These are phyloP conservation scores for Corythoichthys intestinalis DNA, from an alignment of 2,113 vertebrate genomes.

Conservation along the genomic window DNA sequence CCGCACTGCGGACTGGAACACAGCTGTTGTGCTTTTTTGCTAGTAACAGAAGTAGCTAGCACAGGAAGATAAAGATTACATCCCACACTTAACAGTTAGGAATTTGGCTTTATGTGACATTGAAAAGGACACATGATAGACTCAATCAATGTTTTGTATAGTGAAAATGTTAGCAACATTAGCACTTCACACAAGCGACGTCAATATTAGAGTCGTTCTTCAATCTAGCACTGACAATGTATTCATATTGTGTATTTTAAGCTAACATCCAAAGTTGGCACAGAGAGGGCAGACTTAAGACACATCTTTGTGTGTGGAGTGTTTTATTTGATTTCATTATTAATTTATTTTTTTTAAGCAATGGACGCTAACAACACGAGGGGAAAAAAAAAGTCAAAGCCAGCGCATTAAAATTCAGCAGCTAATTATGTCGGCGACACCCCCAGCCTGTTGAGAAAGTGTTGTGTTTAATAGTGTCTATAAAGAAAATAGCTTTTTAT, in stretches of 20 bases:
- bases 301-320: background rate
- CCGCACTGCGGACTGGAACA: too few species aligned
- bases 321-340: conserved; percentile 19
- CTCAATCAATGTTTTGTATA: too few species aligned
- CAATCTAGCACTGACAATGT: background rate
- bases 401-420: conserved; percentile 80
- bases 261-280: conserved; percentile 8
- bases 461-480: conserved; percentile 82
- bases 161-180: background rate
- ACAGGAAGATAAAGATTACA: too few species aligned
- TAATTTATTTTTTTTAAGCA: conserved; percentile 21
- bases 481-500: conserved; percentile 82
- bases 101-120: background rate
- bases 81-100: too few species aligned
- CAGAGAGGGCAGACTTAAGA: conserved; percentile 35
- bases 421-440: conserved; percentile 78
- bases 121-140: background rate
- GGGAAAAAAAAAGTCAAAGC: conserved; percentile 53
- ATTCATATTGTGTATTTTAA: background rate
- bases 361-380: conserved; percentile 22
- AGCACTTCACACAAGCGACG: background rate
- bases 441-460: conserved; percentile 77
- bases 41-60: too few species aligned
- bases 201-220: background rate
- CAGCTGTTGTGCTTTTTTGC: too few species aligned